Evolutionary conservation across 2,797 vertebrate species (phyloP), one percentile per base, ranked within the genome.

Genomic region (Tolypeutes matacus): DNA sequence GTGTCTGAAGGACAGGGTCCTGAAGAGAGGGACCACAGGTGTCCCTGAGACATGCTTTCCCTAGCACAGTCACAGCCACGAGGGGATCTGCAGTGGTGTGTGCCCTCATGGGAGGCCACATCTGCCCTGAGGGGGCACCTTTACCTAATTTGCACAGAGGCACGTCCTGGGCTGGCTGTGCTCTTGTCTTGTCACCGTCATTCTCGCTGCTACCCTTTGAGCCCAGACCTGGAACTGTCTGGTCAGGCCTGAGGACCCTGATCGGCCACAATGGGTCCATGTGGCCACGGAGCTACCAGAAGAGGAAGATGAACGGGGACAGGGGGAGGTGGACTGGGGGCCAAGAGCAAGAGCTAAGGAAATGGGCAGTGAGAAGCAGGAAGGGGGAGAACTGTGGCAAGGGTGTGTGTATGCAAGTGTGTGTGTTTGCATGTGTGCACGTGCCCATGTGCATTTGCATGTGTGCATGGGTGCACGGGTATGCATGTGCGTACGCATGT

Each of bases 391-490:
- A 53, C 17, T 46, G 58, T 42, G 29, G 46, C 21, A 31, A 25
- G 14, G 4, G 7, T 34, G 21, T 7, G 21, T 3, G 18, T 0
- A 27, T 7, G 0, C 34, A n/a, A 21, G 64, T 11, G 14, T 14
- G 39, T 1, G 0, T 34, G 39, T 34, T 11, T 58, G 27, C 10
- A 7, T 17, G 0, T 7, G 39, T 4, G 4, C 42, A 62, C 20
- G 18, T 51, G 53, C 15, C 3, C 39, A 17, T 21, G 39, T 10
- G n/a, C 49, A 20, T n/a, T 27, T 2, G 7, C 0, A 12, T 7
- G 0, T 53, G 17, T 64, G 81, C 14, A 20, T 25, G 15, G 1
- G 0, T 20, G 25, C 49, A 13, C 14, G 10, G 13, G 10, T 13
- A 15, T 21, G 14, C 10, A 0, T 9, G 36, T 7, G 4, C 42